phyloP scores from a whole-genome alignment of 2,888 invertebrate genomes.

The Acanthosepion pharaonis region DNA sequence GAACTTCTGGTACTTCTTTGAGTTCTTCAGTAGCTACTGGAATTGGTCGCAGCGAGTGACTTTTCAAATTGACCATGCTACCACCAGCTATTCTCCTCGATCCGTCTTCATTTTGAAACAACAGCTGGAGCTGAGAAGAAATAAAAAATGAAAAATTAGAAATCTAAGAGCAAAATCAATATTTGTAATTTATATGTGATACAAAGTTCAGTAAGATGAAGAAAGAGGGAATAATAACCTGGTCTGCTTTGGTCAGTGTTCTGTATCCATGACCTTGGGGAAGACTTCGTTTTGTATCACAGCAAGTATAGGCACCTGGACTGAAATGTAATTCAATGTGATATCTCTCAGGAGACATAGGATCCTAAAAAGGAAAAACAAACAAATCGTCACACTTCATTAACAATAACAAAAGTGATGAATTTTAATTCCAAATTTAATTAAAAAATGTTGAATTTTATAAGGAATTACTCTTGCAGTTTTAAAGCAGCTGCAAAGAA shows the following conservation, averaged over 20 bases:
- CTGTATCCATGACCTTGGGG: constrained; percentile 72
- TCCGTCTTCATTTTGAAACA: constrained; percentile 35
- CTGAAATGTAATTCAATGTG: constrained; percentile 99
- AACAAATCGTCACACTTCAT: neutral
- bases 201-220: too few relatives aligned
- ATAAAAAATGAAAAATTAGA: neutral
- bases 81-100: neutral
- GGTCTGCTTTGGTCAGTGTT: constrained; percentile 50
- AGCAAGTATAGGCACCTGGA: constrained; percentile 93
- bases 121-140: neutral
- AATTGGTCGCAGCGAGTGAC: neutral
- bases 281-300: constrained; percentile 81
- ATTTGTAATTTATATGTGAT: neutral
- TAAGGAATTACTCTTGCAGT: neutral
- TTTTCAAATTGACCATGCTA: constrained; percentile 34
- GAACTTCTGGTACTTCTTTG: constrained; percentile 14
- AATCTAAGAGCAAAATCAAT: neutral
- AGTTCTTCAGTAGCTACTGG: constrained; percentile 1
- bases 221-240: neutral
- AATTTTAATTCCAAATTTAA: neutral
- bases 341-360: constrained; percentile 85
- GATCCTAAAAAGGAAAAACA: constrained; percentile 74
- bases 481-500: neutral
- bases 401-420: neutral
- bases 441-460: neutral